phyloP scores from a whole-genome alignment of 2,888 invertebrate genomes.

The Ennomos quercinarius region DNA sequence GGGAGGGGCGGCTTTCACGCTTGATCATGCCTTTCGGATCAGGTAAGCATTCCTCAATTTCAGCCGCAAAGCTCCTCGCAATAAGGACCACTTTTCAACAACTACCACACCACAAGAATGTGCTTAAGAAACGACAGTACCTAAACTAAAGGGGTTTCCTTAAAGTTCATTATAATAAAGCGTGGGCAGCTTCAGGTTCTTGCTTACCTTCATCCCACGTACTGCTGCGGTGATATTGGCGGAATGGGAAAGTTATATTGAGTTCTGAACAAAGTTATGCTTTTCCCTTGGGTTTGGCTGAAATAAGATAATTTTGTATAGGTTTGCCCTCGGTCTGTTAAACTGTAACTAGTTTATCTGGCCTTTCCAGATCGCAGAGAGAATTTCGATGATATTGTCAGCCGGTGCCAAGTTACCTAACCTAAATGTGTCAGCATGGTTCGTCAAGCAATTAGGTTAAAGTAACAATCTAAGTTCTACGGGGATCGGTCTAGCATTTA shows the following conservation, averaged over 20 bases:
- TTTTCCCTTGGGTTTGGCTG: conserved; percentile 16
- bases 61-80: conserved; percentile 36
- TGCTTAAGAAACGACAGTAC: conserved; percentile 29
- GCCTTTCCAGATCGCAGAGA: conserved; percentile 2
- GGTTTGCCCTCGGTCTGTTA: conserved; percentile 8
- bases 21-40: conserved; percentile 82
- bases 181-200: conserved; percentile 28
- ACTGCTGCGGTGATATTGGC: conserved; percentile 21
- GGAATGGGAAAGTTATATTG: conserved; percentile 29
- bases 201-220: conserved; percentile 25
- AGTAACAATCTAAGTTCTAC: conserved; percentile 7
- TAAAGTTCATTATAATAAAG: conserved; percentile 35
- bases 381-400: conserved; percentile 10
- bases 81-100: conserved; percentile 38
- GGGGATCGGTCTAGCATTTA: not conserved
- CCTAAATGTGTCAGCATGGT: conserved; percentile 22
- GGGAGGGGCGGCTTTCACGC: conserved; percentile 74
- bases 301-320: conserved; percentile 17
- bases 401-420: conserved; percentile 9
- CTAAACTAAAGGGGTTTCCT: conserved; percentile 39
- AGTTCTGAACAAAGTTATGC: conserved; percentile 23
- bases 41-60: conserved; percentile 71
- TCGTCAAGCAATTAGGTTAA: conserved; percentile 22
- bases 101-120: conserved; percentile 19
- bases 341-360: conserved; percentile 17